Conservation (phyloP, 2,113 vertebrate genomes). For the Seriola aureovittata region DNA sequence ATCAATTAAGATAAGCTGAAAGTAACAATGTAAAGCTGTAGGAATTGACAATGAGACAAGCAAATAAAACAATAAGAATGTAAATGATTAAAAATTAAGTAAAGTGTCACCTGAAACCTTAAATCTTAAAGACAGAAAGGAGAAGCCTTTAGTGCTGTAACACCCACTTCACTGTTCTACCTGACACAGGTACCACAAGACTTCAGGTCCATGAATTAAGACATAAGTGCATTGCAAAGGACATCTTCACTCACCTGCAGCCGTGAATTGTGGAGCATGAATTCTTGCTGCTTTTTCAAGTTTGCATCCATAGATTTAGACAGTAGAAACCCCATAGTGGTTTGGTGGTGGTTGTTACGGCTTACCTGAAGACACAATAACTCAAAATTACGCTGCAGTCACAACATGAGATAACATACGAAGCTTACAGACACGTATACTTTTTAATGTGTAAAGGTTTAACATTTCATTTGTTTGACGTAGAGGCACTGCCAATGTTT, state of each 20-base stretch:
- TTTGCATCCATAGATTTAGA: slow-evolving; percentile 89
- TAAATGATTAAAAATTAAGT: background rate
- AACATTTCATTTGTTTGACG: background rate
- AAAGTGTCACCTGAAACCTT: background rate
- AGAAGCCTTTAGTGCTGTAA: background rate
- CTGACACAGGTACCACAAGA: background rate
- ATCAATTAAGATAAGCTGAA: too few species aligned
- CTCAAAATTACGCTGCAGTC: background rate
- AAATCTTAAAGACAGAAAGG: too few species aligned
- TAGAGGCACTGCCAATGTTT: background rate
- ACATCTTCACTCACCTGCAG: slow-evolving; percentile 85
- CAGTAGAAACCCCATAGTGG: slow-evolving; percentile 87
- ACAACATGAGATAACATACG: background rate
- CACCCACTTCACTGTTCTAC: background rate
- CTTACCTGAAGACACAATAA: background rate
- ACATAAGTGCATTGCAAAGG: background rate
- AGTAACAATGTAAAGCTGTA: too few species aligned
- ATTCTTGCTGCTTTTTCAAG: slow-evolving; percentile 89
- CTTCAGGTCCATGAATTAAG: background rate
- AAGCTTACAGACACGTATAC: background rate
- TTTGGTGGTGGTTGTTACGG: slow-evolving; percentile 19
- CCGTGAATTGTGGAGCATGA: slow-evolving; percentile 85
- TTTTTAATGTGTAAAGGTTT: background rate
- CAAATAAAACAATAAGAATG: too few species aligned
- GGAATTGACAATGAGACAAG: too few species aligned